Evolutionary conservation across 2,888 invertebrate species (phyloP), one percentile per base, ranked within the genome.

Genomic region (Tetragonula carbonaria): DNA sequence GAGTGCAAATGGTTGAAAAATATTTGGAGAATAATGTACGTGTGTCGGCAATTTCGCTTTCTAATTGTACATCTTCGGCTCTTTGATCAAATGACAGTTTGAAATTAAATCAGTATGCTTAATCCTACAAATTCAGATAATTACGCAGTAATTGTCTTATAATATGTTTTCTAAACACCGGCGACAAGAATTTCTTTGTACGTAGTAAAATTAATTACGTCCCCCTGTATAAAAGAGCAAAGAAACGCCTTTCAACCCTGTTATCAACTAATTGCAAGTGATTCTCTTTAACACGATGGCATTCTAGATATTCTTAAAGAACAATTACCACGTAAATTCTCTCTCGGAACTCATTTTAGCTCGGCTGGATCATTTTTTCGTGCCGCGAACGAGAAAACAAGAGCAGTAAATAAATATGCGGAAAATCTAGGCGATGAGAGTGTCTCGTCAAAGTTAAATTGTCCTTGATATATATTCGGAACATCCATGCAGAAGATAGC

Each of bases 261-360:
- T 53, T 33, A 53, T 51, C 45, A 67, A 45, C 11, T 55, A 57
- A 67, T 67, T 75, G 21, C 55, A 21, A 18, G 16, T 67, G 57
- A 67, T 57, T 45, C 53, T 18, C 51, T n/a, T 50, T 50, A 53
- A 28, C 23, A 16, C 33, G 23, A 16, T 74, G 53, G 28, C n/a
- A 16, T 66, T 53, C 38, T 51, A 59, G 18, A 16, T 53, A 53
- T 73, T 33, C 67, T 38, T 45, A 23, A 68, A 55, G 50, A 63
- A 74, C 51, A 74, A 82, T 78, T 74, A 62, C 72, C 62, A 28
- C 53, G 63, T 68, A 68, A 78, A 82, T 63, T 53, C 67, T 78
- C 70, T 78, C 70, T 70, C 55, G 63, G 28, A 28, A 2, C 28
- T 28, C 28, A 28, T 28, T 28, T 62, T 38, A 23, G 14, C 16